Percentiles rank a stretch among this genome's conserved stretches.
Evolutionary conservation across 2,113 vertebrate species (phyloP).

Genomic region (Pontoporia blainvillei): DNA sequence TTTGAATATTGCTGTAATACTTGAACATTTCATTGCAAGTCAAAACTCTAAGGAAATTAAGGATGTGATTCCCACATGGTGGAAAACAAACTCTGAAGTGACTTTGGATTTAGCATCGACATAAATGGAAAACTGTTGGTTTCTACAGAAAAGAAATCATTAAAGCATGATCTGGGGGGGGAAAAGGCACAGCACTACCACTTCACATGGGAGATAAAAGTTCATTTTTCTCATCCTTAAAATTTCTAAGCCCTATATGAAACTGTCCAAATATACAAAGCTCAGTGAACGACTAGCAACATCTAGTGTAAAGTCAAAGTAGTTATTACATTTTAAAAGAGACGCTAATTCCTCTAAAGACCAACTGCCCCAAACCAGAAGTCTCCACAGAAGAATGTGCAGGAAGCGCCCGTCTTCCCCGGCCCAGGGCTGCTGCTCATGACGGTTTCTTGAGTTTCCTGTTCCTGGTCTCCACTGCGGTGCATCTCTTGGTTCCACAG

Average conservation of each 20-base stretch:
- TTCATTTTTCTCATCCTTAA: conserved; percentile 77
- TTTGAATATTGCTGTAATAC: conserved; percentile 97
- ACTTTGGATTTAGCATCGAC: conserved; percentile 94
- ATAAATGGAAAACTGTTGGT: conserved; percentile 84
- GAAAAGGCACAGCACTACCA: conserved; percentile 93
- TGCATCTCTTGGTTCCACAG: background rate
- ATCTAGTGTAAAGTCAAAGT: conserved; percentile 75
- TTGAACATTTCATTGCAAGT: conserved; percentile 80
- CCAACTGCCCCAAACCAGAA: background rate
- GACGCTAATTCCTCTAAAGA: conserved; percentile 52
- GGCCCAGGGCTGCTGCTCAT: background rate
- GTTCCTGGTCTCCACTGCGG: background rate
- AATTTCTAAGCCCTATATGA: conserved; percentile 83
- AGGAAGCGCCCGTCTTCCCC: background rate
- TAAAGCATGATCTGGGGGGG: conserved; percentile 76
- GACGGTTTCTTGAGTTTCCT: background rate
- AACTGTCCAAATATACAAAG: conserved; percentile 87
- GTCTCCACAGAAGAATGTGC: conserved; percentile 9
- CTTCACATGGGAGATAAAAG: conserved; percentile 84
- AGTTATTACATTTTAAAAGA: conserved; percentile 67
- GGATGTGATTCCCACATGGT: conserved; percentile 87
- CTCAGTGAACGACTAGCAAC: conserved; percentile 81
- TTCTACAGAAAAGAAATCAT: conserved; percentile 80
- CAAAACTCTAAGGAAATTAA: conserved; percentile 66
- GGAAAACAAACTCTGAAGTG: conserved; percentile 90